These are phyloP conservation scores for Poeciliopsis infans DNA, from an alignment of 2,797 vertebrate genomes.

Conservation along the genomic window DNA sequence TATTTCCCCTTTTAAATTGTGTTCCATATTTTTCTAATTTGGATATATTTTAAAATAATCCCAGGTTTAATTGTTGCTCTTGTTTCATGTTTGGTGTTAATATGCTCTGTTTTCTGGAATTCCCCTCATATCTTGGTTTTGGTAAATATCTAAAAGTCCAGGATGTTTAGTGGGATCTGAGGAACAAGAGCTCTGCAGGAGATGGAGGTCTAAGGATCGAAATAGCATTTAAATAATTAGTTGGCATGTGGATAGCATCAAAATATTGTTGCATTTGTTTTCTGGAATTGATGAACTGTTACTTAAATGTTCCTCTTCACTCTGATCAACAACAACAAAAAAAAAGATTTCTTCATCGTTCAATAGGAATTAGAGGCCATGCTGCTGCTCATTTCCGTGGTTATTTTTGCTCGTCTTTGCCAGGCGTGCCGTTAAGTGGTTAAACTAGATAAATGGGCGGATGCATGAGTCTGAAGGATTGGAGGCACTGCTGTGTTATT, in stretches of 20 bases:
- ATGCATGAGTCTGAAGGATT: background rate
- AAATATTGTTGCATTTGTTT: background rate
- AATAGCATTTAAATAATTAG: background rate
- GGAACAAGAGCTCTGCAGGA: background rate
- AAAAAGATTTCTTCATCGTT: background rate
- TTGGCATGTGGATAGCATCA: background rate
- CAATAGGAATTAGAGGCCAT: background rate
- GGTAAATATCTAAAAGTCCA: background rate
- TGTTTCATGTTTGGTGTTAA: no score
- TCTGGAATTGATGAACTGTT: background rate
- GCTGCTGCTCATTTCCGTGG: background rate
- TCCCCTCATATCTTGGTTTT: background rate
- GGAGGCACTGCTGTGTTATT: background rate
- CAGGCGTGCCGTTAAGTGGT: background rate
- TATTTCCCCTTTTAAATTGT: background rate
- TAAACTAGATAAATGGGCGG: background rate
- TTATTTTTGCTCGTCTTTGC: background rate
- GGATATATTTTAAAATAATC: background rate
- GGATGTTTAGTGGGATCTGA: background rate
- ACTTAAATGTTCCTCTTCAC: background rate
- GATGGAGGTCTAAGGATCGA: background rate
- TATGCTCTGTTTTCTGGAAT: no score
- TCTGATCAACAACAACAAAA: background rate
- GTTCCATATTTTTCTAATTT: background rate
- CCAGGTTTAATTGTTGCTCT: no score